Evolutionary conservation across 2,113 vertebrate species (phyloP), one percentile per base, ranked within the genome.

Genomic region (Petromus typicus): DNA sequence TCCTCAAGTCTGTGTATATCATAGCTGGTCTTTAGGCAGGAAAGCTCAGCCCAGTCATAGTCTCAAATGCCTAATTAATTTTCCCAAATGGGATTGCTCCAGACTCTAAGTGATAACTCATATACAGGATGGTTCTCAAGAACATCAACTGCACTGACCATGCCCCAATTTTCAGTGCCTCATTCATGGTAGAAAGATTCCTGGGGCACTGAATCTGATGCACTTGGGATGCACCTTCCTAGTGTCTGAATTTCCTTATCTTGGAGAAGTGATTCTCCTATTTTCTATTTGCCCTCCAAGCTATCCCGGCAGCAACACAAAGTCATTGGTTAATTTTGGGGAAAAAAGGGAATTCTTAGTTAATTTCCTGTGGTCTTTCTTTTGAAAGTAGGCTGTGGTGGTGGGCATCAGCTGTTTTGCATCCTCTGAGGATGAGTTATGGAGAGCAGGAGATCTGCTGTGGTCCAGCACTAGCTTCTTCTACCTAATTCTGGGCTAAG

Each of bases 171-270:
- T 64, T 86, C 59, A 37, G 3, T 14, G 25, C n/a, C 8, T 20
- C 34, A 32, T 9, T 2, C 3, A 0, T 32, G 2, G 23, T 7
- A 37, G 16, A 4, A 12, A 51, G 57, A 18, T 10, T 79, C 14
- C 14, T 14, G 10, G 18, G 3, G 4, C 30, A 8, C 17, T 0
- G 0, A 7, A 17, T 22, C 57, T 14, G 66, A 34, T 61, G 40
- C 12, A 84, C 22, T 71, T 37, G 10, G 30, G 48, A 43, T 3
- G 22, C 2, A 2, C 8, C 51, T 67, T 23, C 23, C 25, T 40
- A 13, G 17, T 63, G 66, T 56, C 63, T 43, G 40, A 54, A 18
- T 78, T 37, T 20, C 27, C n/a, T 83, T 16, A 27, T 25, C 5
- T 2, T 13, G 51, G 22, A 48, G 5, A 56, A 61, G 7, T 12